Evolutionary conservation across 2,113 vertebrate species (phyloP).

Genomic region (Todiramphus saurophagus): DNA sequence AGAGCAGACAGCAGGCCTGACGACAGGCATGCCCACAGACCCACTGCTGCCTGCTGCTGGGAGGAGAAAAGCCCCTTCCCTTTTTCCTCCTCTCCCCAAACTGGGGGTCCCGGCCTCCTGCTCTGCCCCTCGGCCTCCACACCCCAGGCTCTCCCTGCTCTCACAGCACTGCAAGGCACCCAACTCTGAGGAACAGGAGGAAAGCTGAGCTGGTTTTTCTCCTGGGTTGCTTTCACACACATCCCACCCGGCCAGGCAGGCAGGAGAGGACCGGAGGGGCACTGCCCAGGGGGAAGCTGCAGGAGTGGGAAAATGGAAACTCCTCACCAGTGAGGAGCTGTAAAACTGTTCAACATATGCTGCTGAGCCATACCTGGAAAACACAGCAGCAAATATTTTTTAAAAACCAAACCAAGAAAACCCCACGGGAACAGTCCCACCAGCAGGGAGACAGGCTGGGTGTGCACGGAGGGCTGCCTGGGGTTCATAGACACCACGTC

Average conservation of each 20-base stretch:
- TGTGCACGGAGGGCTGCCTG: not conserved
- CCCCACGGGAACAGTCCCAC: not conserved
- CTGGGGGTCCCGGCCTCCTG: not conserved
- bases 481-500: not conserved
- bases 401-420: not conserved
- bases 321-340: not conserved
- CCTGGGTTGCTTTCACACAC: not conserved
- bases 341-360: not conserved
- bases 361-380: not conserved
- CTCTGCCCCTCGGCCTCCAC: not conserved
- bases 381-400: not conserved
- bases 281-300: rapidly evolving
- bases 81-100: not conserved
- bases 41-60: not conserved
- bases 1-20: not conserved
- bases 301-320: not conserved
- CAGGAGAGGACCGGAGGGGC: not conserved
- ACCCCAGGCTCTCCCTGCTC: not conserved
- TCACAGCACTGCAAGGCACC: rapidly evolving
- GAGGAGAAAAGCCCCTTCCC: not conserved
- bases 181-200: not conserved
- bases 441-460: not conserved
- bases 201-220: not conserved
- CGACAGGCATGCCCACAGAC: not conserved
- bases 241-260: not conserved